Percentiles rank a stretch among this genome's conserved stretches.
phyloP scores from a whole-genome alignment of 2,888 invertebrate genomes.

The Aleiodes alternator region DNA sequence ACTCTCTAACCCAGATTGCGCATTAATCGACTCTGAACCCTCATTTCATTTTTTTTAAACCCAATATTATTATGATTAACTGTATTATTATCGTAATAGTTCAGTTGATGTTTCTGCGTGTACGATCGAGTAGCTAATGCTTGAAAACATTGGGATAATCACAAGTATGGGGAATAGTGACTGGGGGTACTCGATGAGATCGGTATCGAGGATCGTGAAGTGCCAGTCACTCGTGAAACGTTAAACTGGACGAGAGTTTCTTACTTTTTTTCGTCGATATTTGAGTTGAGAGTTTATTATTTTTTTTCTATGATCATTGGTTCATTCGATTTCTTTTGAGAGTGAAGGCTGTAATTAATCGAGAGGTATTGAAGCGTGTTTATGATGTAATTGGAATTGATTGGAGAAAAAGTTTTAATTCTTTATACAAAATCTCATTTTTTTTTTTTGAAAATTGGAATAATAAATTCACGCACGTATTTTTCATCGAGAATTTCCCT shows the following conservation, averaged over 20 bases:
- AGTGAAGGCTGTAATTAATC: constrained; percentile 22
- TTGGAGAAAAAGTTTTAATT: not conserved
- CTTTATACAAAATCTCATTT: not conserved
- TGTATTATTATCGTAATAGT: not conserved
- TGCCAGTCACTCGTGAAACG: constrained; percentile 63
- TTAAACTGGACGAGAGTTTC: constrained; percentile 60
- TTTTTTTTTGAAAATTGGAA: not conserved
- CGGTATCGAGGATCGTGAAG: constrained; percentile 5
- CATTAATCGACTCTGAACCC: not conserved
- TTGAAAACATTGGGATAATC: not conserved
- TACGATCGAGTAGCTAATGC: not conserved
- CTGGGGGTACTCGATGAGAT: not conserved
- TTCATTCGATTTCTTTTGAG: no score
- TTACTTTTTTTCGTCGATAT: not conserved
- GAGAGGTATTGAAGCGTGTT: constrained; percentile 10
- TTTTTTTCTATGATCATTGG: not conserved
- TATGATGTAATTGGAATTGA: no score
- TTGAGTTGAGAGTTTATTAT: constrained; percentile 18
- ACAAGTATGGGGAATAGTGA: not conserved
- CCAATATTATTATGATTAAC: no score
- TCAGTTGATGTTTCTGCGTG: constrained; percentile 5
- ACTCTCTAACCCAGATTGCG: constrained; percentile 12
- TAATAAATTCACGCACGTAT: no score
- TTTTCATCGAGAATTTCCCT: no score
- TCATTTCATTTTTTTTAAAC: not conserved